phyloP scores from a whole-genome alignment of 2,888 invertebrate genomes.

The Alcis repandata region DNA sequence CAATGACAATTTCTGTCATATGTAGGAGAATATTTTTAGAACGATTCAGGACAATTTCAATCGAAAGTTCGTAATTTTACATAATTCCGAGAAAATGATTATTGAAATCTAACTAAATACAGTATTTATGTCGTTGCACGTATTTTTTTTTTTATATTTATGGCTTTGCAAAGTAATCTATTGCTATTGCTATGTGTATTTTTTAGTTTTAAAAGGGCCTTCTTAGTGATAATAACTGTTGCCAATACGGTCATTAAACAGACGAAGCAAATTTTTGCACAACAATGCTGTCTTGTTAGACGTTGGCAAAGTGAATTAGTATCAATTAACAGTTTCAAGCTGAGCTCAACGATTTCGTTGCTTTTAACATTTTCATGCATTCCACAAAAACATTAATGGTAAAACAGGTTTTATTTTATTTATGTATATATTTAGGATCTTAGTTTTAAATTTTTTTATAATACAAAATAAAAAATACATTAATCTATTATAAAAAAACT shows the following conservation, averaged over 20 bases:
- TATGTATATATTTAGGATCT: too few relatives aligned
- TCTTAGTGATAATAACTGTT: constrained; percentile 8
- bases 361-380: constrained; percentile 46
- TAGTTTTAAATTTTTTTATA: too few relatives aligned
- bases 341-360: constrained; percentile 37
- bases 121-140: too few relatives aligned
- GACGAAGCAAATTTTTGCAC: constrained; percentile 40
- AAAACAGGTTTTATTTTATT: too few relatives aligned
- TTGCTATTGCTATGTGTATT: too few relatives aligned
- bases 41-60: background rate
- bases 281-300: constrained; percentile 44
- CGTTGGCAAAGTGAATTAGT: constrained; percentile 41
- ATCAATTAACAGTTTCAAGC: constrained; percentile 37
- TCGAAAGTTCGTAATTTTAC: background rate
- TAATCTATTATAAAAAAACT: too few relatives aligned
- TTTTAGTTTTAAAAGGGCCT: constrained; percentile 1
- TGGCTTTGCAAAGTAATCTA: too few relatives aligned
- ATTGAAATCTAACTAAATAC: too few relatives aligned
- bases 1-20: constrained; percentile 7
- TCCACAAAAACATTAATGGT: background rate
- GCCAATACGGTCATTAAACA: constrained; percentile 18
- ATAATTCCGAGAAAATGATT: background rate
- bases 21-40: background rate
- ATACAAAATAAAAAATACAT: too few relatives aligned
- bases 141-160: background rate